A percentile compares a stretch with the other conserved stretches of the same genome.
phyloP scores from a whole-genome alignment of 2,888 invertebrate genomes.

The Myopa testacea region DNA sequence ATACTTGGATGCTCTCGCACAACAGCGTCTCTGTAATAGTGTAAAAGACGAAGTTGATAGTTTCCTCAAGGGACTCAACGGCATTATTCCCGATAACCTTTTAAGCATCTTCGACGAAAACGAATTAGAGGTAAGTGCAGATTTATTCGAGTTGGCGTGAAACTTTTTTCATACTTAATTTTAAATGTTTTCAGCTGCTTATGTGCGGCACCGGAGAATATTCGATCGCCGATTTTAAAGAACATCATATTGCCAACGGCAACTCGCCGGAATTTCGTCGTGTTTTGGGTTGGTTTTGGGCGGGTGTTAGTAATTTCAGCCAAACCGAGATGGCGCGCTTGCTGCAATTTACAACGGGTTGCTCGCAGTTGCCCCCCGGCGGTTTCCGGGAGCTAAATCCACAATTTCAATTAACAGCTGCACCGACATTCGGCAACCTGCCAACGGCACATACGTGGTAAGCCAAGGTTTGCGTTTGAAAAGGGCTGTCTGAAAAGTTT shows the following conservation, averaged over 20 bases:
- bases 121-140: conserved; percentile 85
- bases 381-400: conserved; percentile 92
- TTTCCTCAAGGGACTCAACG: conserved; percentile 90
- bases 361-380: conserved; percentile 90
- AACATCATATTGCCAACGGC: conserved; percentile 88
- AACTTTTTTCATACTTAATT: neutral
- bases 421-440: conserved; percentile 88
- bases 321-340: conserved; percentile 93
- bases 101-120: conserved; percentile 96
- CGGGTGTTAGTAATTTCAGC: conserved; percentile 87
- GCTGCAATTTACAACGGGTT: conserved; percentile 93
- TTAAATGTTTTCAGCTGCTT: conserved; percentile 74
- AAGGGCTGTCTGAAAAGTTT: too few species aligned
- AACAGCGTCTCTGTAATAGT: conserved; percentile 85
- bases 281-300: conserved; percentile 92
- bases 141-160: too few species aligned
- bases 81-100: conserved; percentile 91
- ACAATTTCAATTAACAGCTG: conserved; percentile 91
- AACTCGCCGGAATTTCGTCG: conserved; percentile 84
- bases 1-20: conserved; percentile 90
- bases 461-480: conserved; percentile 50
- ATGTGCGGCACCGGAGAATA: conserved; percentile 95
- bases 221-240: conserved; percentile 88
- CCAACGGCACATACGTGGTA: conserved; percentile 96
- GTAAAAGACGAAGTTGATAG: conserved; percentile 87